Percentiles rank a stretch among this genome's conserved stretches.
These are phyloP conservation scores for Bergia sp. DNA, from an alignment of 92 coral and sea anemone species.

Conservation along the genomic window DNA sequence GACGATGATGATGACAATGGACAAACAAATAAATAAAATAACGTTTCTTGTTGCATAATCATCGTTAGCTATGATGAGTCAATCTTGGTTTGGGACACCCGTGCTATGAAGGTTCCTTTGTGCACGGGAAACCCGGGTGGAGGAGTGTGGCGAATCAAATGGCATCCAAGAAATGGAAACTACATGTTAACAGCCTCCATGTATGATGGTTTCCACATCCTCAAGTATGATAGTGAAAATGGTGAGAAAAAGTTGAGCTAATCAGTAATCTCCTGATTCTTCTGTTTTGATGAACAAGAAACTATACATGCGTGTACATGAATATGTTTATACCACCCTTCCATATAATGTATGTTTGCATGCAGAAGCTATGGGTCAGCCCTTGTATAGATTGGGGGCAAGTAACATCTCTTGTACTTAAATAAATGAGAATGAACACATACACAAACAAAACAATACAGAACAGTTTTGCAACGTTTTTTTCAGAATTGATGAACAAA, in stretches of 20 bases:
- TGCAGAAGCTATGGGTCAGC: too few species aligned
- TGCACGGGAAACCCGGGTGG: slow-evolving; percentile 85
- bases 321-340: too few species aligned
- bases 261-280: too few species aligned
- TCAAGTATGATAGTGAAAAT: slow-evolving; percentile 56
- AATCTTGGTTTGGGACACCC: slow-evolving; percentile 88
- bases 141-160: slow-evolving; percentile 98
- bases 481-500: too few species aligned
- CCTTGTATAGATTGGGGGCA: too few species aligned
- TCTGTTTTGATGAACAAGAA: too few species aligned
- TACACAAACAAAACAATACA: too few species aligned
- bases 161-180: slow-evolving; percentile 85
- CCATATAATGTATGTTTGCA: too few species aligned
- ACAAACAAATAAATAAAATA: neutral
- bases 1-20: neutral
- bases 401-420: too few species aligned
- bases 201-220: slow-evolving; percentile 90
- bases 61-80: slow-evolving; percentile 85
- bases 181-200: slow-evolving; percentile 88
- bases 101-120: slow-evolving; percentile 81
- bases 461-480: too few species aligned
- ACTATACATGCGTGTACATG: too few species aligned
- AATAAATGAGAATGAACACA: too few species aligned
- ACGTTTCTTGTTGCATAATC: neutral
- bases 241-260: slow-evolving; percentile 51